A percentile compares a stretch with the other conserved stretches of the same genome.
phyloP scores from a whole-genome alignment of 2,888 invertebrate species.

The Drosophila maculinotata region DNA sequence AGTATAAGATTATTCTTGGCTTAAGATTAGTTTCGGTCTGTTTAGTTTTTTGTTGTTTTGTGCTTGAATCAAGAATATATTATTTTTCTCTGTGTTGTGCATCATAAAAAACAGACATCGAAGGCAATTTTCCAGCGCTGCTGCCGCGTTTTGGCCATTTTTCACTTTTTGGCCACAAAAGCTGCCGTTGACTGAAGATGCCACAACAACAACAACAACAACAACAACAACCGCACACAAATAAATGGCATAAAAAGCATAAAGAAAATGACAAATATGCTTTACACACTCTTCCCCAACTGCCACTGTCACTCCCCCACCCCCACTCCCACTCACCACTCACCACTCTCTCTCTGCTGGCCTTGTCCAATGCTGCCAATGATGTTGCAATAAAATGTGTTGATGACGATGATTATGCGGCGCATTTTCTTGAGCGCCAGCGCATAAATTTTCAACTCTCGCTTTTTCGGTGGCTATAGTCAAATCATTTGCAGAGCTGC shows the following conservation, averaged over 20 bases:
- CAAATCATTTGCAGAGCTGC: background rate
- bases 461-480: conserved; percentile 6
- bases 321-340: background rate
- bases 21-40: no score
- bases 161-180: conserved; percentile 52
- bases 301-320: background rate
- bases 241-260: conserved; percentile 38
- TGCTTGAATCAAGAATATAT: no score
- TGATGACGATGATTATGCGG: conserved; percentile 70
- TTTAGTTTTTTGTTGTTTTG: no score
- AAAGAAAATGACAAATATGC: conserved; percentile 57
- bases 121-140: conserved; percentile 40
- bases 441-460: conserved; percentile 64
- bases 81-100: background rate
- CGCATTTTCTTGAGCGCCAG: conserved; percentile 55
- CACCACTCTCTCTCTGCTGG: background rate
- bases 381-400: conserved; percentile 79
- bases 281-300: conserved; percentile 7
- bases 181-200: conserved; percentile 48
- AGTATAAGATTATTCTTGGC: no score
- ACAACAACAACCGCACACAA: conserved; percentile 2
- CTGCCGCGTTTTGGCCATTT: conserved; percentile 43
- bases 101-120: conserved; percentile 75
- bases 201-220: conserved; percentile 17
- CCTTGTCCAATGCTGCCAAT: conserved; percentile 45